These are phyloP conservation scores for Odontothrips loti DNA, from an alignment of 2,888 invertebrate species.

Conservation along the genomic window DNA sequence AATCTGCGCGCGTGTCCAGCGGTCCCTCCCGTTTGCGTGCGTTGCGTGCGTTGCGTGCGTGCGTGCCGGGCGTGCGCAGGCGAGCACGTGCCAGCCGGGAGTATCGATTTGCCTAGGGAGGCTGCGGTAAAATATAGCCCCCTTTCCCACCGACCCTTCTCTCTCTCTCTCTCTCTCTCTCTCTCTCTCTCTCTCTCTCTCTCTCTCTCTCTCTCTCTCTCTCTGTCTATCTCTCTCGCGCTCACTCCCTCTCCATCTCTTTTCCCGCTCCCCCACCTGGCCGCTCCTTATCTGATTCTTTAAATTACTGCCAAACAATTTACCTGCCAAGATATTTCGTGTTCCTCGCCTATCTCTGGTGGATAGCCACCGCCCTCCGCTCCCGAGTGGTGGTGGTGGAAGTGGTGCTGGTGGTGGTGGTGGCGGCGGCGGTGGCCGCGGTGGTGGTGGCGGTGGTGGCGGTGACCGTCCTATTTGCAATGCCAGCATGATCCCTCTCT, in stretches of 20 bases:
- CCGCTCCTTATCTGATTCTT: slow-evolving; percentile 21
- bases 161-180: no score
- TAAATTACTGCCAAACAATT: slow-evolving; percentile 19
- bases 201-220: no score
- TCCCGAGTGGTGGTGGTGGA: background rate
- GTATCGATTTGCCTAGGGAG: background rate
- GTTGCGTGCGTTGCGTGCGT: no score
- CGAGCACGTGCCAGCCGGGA: no score
- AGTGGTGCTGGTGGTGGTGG: background rate
- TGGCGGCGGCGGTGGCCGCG: background rate
- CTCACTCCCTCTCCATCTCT: background rate
- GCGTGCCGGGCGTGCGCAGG: background rate
- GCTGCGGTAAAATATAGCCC: slow-evolving; percentile 1
- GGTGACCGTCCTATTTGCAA: background rate
- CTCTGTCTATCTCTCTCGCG: background rate
- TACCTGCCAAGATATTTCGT: slow-evolving; percentile 2
- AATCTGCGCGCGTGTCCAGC: no score
- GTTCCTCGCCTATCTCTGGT: background rate
- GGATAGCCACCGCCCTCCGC: background rate
- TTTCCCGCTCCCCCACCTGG: background rate
- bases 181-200: no score
- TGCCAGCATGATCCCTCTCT: background rate
- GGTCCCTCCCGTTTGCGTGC: no score
- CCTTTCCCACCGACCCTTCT: no score
- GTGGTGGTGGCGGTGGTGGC: background rate